These are phyloP conservation scores for Drosophila bocqueti DNA, from an alignment of 1,140 invertebrate species.

Conservation along the genomic window DNA sequence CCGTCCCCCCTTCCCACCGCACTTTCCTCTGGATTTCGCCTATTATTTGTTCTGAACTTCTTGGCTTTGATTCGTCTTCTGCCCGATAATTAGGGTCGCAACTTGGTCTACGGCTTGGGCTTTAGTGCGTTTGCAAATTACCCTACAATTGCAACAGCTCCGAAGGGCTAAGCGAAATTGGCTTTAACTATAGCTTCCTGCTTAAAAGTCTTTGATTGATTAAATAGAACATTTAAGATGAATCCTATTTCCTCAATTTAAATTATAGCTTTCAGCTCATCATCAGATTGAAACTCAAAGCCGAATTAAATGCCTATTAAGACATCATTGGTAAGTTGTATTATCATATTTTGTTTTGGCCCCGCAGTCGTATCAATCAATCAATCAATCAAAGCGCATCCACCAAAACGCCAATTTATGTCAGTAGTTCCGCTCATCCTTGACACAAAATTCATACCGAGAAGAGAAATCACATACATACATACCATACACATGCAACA, in stretches of 20 bases:
- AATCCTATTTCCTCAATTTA: not conserved
- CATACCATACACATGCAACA: not conserved
- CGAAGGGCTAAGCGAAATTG: slow-evolving; percentile 4
- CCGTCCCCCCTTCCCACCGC: not conserved
- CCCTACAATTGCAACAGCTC: slow-evolving; percentile 61
- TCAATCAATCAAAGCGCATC: slow-evolving; percentile 58
- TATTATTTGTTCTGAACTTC: slow-evolving; percentile 62
- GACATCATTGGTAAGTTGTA: slow-evolving; percentile 48
- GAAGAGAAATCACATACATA: slow-evolving; percentile 20
- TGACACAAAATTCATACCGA: slow-evolving; percentile 65
- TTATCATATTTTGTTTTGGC: slow-evolving; percentile 22
- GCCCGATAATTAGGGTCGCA: slow-evolving; percentile 75
- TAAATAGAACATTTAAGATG: slow-evolving; percentile 1
- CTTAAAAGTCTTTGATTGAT: not conserved
- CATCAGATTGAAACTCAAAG: slow-evolving; percentile 8
- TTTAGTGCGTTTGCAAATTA: slow-evolving; percentile 81
- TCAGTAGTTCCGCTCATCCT: slow-evolving; percentile 71
- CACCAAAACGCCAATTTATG: slow-evolving; percentile 36
- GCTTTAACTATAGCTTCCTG: not conserved
- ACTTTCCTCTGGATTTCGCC: slow-evolving; percentile 56
- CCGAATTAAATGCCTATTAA: slow-evolving; percentile 71
- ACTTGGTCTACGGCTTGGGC: slow-evolving; percentile 51
- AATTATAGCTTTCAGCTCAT: not conserved
- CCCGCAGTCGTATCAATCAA: slow-evolving; percentile 42
- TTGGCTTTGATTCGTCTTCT: slow-evolving; percentile 34